Percentiles rank a stretch among this genome's conserved stretches.
phyloP scores from a whole-genome alignment of 1,140 invertebrate species.

The Laupala kohalensis region DNA sequence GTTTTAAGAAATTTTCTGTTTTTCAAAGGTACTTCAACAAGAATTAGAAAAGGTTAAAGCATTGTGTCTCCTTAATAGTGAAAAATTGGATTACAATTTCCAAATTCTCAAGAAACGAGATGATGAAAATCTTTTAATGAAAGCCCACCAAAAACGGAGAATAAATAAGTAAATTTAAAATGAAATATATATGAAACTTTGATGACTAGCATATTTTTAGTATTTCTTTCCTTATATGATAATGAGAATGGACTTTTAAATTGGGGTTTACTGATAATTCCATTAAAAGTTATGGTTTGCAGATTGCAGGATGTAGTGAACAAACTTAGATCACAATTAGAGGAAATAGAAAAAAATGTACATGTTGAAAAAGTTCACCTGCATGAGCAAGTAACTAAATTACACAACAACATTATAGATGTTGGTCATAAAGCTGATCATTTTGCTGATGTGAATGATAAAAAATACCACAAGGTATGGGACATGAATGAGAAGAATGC shows the following conservation, averaged over 20 bases:
- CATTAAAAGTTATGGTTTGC: neutral
- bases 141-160: conserved; percentile 67
- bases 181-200: neutral
- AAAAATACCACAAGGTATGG: conserved; percentile 43
- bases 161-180: conserved; percentile 44
- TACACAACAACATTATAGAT: conserved; percentile 48
- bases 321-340: conserved; percentile 42
- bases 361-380: conserved; percentile 39
- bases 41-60: conserved; percentile 65
- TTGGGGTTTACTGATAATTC: too few relatives aligned
- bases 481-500: conserved; percentile 51
- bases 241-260: neutral
- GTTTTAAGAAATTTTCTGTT: neutral
- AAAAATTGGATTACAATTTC: conserved; percentile 81
- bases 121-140: conserved; percentile 70
- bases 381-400: conserved; percentile 42
- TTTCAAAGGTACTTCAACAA: conserved; percentile 47
- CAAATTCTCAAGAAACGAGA: conserved; percentile 69
- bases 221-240: neutral
- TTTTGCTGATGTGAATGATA: conserved; percentile 43
- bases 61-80: conserved; percentile 55
- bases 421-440: conserved; percentile 49
- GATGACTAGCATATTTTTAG: too few relatives aligned
- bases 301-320: conserved; percentile 60
- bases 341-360: conserved; percentile 41